These are phyloP conservation scores for Ptychoptera albimana DNA, from an alignment of 2,888 invertebrate species.

Conservation along the genomic window DNA sequence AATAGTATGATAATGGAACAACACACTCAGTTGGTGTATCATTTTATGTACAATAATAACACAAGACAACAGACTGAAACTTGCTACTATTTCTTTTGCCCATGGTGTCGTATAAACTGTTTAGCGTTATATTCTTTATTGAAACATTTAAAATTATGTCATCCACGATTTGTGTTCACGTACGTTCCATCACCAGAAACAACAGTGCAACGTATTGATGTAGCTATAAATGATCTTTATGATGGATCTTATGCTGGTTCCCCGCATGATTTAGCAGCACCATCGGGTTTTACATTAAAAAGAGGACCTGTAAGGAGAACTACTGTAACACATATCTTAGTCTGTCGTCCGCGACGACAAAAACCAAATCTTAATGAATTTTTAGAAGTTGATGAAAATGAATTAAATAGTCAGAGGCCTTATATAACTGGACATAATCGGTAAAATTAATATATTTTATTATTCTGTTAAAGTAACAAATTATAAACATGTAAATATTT, in stretches of 20 bases:
- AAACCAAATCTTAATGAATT: constrained; percentile 67
- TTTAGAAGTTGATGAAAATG: constrained; percentile 72
- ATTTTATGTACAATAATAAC: constrained; percentile 90
- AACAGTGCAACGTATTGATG: constrained; percentile 78
- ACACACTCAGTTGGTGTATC: constrained; percentile 76
- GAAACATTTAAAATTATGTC: constrained; percentile 86
- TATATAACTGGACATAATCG: constrained; percentile 82
- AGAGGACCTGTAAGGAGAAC: constrained; percentile 47
- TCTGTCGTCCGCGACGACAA: constrained; percentile 38
- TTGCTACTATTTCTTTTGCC: constrained; percentile 82
- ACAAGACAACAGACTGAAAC: constrained; percentile 91
- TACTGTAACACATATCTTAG: constrained; percentile 43
- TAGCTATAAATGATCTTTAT: constrained; percentile 86
- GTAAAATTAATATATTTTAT: constrained; percentile 34
- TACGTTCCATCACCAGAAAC: constrained; percentile 34
- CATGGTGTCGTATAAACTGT: constrained; percentile 91
- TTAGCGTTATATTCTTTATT: constrained; percentile 72
- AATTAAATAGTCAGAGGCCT: constrained; percentile 69
- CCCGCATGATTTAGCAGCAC: constrained; percentile 72
- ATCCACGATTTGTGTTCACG: constrained; percentile 84
- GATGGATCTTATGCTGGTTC: constrained; percentile 92
- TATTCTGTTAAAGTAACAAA: neutral
- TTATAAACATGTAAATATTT: constrained; percentile 1
- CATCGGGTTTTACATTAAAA: constrained; percentile 53
- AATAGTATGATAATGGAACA: constrained; percentile 18